phyloP scores from a whole-genome alignment of 2,888 invertebrate species.

The Eucera pruinosa region DNA sequence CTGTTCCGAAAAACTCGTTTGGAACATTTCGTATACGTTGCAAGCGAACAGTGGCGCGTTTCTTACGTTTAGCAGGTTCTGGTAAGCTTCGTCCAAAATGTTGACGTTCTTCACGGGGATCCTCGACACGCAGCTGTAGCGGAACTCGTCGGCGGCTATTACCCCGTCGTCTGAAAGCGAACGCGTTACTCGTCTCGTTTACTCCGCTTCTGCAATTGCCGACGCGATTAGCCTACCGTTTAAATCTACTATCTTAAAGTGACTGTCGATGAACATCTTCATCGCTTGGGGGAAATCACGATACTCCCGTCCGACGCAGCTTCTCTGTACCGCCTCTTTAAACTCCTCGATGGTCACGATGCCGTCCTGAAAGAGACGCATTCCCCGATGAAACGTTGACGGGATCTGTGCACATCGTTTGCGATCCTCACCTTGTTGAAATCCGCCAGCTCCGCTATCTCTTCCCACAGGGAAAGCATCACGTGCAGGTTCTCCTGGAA shows the following conservation, averaged over 20 bases:
- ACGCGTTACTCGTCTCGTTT: no score
- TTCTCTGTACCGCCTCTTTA: constrained; percentile 92
- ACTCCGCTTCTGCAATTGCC: no score
- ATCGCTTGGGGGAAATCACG: constrained; percentile 93
- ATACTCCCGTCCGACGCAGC: constrained; percentile 91
- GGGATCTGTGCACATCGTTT: neutral
- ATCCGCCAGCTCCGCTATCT: constrained; percentile 93
- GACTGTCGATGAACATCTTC: constrained; percentile 94
- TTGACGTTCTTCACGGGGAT: constrained; percentile 92
- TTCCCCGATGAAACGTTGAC: no score
- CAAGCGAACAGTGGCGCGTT: no score
- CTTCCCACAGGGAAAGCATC: constrained; percentile 94
- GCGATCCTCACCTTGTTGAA: constrained; percentile 95
- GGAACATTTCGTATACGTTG: no score
- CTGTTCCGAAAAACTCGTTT: no score
- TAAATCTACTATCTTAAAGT: constrained; percentile 92
- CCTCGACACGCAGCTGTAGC: constrained; percentile 92
- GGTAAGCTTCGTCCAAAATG: constrained; percentile 91
- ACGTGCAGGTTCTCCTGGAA: constrained; percentile 92
- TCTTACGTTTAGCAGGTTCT: constrained; percentile 91
- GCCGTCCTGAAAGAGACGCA: constrained; percentile 88
- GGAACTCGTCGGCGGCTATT: constrained; percentile 91
- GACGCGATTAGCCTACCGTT: constrained; percentile 86
- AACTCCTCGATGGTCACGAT: constrained; percentile 93
- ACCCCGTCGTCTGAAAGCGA: constrained; percentile 88